Evolutionary conservation across 2,888 invertebrate species (phyloP).

Genomic region (Drosophila neonasuta): DNA sequence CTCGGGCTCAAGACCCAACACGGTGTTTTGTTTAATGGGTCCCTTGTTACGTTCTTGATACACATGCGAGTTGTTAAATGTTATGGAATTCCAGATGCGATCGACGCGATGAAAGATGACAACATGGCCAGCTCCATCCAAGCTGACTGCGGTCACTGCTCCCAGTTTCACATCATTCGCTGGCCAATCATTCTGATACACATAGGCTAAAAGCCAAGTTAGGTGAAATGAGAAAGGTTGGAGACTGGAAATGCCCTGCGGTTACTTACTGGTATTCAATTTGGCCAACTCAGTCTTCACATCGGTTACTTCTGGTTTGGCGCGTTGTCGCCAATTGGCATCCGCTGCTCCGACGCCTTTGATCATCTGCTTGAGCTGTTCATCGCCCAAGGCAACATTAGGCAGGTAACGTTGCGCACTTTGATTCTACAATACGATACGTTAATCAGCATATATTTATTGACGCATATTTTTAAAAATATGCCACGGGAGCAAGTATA

Average conservation of each 20-base stretch:
- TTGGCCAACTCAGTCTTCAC: conserved; percentile 80
- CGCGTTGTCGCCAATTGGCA: conserved; percentile 74
- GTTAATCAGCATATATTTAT: conserved; percentile 19
- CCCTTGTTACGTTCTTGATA: conserved; percentile 84
- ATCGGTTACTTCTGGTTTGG: conserved; percentile 71
- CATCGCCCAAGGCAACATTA: conserved; percentile 52
- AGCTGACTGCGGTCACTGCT: conserved; percentile 91
- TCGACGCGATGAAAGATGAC: conserved; percentile 92
- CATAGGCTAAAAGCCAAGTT: conserved; percentile 82
- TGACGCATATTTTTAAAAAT: conserved; percentile 15
- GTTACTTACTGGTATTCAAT: conserved; percentile 77
- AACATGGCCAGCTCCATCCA: conserved; percentile 88
- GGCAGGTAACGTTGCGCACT: conserved; percentile 74
- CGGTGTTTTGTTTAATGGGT: conserved; percentile 86
- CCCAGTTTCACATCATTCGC: conserved; percentile 84
- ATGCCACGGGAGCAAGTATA: conserved; percentile 46
- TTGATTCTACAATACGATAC: conserved; percentile 62
- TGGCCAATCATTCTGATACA: conserved; percentile 85
- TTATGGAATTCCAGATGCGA: conserved; percentile 85
- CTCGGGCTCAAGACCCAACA: conserved; percentile 85
- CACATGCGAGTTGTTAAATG: conserved; percentile 85
- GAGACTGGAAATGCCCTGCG: neutral
- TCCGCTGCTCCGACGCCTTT: conserved; percentile 75
- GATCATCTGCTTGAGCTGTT: conserved; percentile 80
- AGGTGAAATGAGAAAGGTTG: neutral